Base-by-base conservation (phyloP, 1,140 invertebrate genomes). In the Aphelenchoides besseyi region DNA sequence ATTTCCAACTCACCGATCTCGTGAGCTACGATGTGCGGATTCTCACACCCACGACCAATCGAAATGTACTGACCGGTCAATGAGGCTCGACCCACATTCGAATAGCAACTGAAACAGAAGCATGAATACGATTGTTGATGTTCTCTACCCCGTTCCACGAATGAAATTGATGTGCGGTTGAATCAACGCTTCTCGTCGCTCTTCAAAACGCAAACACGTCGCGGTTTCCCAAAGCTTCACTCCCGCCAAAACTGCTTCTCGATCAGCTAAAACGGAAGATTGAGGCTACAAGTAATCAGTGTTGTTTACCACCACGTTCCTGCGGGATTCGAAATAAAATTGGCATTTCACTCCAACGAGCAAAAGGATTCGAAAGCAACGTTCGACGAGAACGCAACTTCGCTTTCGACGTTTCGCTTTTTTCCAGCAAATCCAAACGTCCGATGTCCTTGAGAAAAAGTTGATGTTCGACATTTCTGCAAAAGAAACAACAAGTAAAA, bases 11-110 rank as follows among this genome's bases (percentile, higher is more conserved):
- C 23, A 74, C 72, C 73, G 23, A 74, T 74, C 72, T 74, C 73
- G 62, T 74, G 73, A 28, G 76, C 33, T 3, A 74, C 73, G 3
- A 77, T 72, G 18, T 32, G 37, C n/a, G 74, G 74, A 69, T 70
- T 69, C 33, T 69, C 63, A 54, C 73, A 74, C 16, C 68, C 9
- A 1, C 26, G n/a, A 12, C 73, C 73, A 36, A 74, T 74, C 16
- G 69, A 75, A 30, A 74, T 57, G 26, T 55, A 26, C 52, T 74
- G 73, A 62, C 32, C 28, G 29, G 48, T 57, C 23, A 52, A n/a
- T 5, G 36, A 35, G n/a, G 37, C 28, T 54, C 32, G 23, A 9
- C 73, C 73, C 32, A 74, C 62, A 63, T 74, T 66, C 12, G 73
- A 74, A 62, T 73, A 74, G 41, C 73, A 74, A 8, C 72, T 74